Evolutionary conservation across 2,888 invertebrate species (phyloP), one percentile per base, ranked within the genome.

Genomic region (Polia nebulosa): DNA sequence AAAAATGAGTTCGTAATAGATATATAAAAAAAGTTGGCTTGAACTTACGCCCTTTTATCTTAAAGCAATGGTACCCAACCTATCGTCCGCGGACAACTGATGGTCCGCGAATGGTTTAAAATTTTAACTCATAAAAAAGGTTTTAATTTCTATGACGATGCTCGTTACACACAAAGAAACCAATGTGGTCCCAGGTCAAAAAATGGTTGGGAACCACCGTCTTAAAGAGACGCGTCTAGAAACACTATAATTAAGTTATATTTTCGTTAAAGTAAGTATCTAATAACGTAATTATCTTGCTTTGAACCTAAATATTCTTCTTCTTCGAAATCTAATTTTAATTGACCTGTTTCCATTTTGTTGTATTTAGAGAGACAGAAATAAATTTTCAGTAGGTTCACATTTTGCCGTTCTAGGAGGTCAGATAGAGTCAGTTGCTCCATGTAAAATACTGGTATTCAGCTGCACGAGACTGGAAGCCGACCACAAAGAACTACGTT

Each of bases 1-100:
- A 49, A 32, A 74, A 74, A 65, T 32, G 36, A 72, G 63, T 72
- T 78, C 36, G 25, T 52, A 75, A 67, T 71, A 41, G 20, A 70
- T 74, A 70, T 80, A n/a, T n/a, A 70, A 72, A 70, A 39, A 68
- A 74, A 80, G 65, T 68, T 68, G 6, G 17, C 20, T 67, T 56
- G 55, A 47, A 20, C 45, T 47, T 6, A 52, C 29, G 15, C 51
- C 49, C 55, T 59, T 51, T 61, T 49, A 55, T 34, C 15, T 53
- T 9, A 1, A 27, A 61, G 27, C 29, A 22, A 17, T n/a, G n/a
- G n/a, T n/a, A n/a, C n/a, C n/a, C n/a, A n/a, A n/a, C n/a, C n/a
- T n/a, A n/a, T n/a, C n/a, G n/a, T n/a, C n/a, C n/a, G n/a, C n/a
- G n/a, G n/a, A n/a, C n/a, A n/a, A n/a, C n/a, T n/a, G n/a, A n/a